Percentiles rank a stretch among this genome's conserved stretches.
These are phyloP conservation scores for Lampris megalopsis DNA, from an alignment of 2,113 vertebrate genomes.

Conservation along the genomic window DNA sequence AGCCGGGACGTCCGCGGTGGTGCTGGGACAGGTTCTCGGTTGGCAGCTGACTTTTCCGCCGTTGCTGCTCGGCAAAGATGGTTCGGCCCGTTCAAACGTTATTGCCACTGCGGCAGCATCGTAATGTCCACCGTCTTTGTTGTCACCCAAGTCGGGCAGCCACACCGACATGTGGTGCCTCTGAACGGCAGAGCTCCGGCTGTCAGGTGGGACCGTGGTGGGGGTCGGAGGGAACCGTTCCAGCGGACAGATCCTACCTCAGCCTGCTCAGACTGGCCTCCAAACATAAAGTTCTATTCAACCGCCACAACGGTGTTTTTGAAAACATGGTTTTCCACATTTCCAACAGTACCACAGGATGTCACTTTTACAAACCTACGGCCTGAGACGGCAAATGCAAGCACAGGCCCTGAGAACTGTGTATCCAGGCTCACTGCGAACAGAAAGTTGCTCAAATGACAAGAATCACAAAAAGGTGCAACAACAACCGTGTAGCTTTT, in stretches of 20 bases:
- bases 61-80: slow-evolving; percentile 32
- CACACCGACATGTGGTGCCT: slow-evolving; percentile 35
- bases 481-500: slow-evolving; percentile 48
- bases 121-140: slow-evolving; percentile 34
- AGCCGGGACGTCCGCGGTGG: neutral
- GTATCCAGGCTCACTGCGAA: neutral
- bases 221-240: slow-evolving; percentile 25
- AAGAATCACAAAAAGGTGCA: slow-evolving; percentile 35
- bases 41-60: slow-evolving; percentile 24
- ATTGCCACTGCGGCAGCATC: neutral
- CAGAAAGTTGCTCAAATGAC: neutral
- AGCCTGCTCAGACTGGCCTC: slow-evolving; percentile 33
- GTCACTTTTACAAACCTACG: neutral
- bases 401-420: neutral
- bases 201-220: too few species aligned
- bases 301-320: slow-evolving; percentile 35
- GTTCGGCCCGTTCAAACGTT: slow-evolving; percentile 25
- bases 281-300: slow-evolving; percentile 18
- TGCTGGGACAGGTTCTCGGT: neutral
- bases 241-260: slow-evolving; percentile 51
- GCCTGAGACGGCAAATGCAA: slow-evolving; percentile 18
- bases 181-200: too few species aligned
- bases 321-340: slow-evolving; percentile 55
- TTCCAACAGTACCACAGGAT: slow-evolving; percentile 2
- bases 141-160: slow-evolving; percentile 28